Percentiles rank a stretch among this genome's conserved stretches.
Conservation (phyloP, 2,888 invertebrate species). For the Pseudococcus jackbeardsleyi region DNA sequence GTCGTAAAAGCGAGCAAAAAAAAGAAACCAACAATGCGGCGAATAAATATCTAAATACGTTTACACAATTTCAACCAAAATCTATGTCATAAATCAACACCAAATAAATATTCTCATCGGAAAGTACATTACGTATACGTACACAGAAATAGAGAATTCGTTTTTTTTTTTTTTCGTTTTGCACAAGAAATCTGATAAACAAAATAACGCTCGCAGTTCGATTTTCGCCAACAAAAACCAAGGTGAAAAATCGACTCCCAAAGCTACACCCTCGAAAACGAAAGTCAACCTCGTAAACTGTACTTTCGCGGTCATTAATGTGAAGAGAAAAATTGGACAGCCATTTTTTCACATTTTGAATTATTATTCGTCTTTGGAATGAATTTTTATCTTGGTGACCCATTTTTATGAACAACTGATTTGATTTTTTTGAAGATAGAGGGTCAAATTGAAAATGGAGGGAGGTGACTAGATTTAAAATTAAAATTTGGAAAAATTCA, state of each 20-base stretch:
- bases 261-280: not conserved
- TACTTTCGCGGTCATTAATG: not conserved
- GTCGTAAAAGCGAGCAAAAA: constrained; percentile 22
- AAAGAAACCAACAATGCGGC: constrained; percentile 2
- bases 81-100: constrained; percentile 1
- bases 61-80: constrained; percentile 64
- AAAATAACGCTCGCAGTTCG: constrained; percentile 25
- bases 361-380: not conserved
- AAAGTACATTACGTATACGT: constrained; percentile 1
- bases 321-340: not conserved
- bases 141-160: not conserved
- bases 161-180: not conserved
- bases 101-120: constrained; percentile 25
- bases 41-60: constrained; percentile 65
- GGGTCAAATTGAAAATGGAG: no score
- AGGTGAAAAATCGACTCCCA: not conserved
- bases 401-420: not conserved
- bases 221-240: not conserved
- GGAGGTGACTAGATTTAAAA: no score
- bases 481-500: no score
- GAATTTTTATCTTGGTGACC: no score
- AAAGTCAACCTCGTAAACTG: not conserved
- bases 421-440: no score
- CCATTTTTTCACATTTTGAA: not conserved
- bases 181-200: not conserved